These are phyloP conservation scores for Orbicella faveolata DNA, from an alignment of 64 coral and sea anemone genomes.

Conservation along the genomic window DNA sequence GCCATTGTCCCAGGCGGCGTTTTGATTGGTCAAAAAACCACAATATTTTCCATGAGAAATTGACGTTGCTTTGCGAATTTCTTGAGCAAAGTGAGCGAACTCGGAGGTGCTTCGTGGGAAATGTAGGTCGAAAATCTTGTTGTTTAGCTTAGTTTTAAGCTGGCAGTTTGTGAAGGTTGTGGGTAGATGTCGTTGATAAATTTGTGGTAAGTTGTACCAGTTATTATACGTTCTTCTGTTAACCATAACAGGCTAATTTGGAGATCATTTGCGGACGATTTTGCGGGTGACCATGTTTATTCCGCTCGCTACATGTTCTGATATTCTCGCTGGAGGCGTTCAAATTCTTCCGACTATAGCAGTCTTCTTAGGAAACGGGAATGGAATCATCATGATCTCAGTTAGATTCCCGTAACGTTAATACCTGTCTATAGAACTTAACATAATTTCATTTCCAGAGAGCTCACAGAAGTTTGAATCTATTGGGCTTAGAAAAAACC, in stretches of 20 bases:
- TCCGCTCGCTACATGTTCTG: not conserved
- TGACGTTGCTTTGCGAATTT: slow-evolving; percentile 36
- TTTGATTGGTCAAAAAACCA: slow-evolving; percentile 33
- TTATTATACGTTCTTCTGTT: not conserved
- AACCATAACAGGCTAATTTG: slow-evolving; percentile 24
- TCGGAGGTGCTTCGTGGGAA: not conserved
- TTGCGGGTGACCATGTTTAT: slow-evolving; percentile 37
- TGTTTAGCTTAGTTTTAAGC: not conserved
- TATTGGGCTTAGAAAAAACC: not conserved
- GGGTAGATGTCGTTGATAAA: slow-evolving; percentile 9
- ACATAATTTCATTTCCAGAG: no score
- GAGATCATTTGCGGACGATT: slow-evolving; percentile 12
- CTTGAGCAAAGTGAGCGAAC: not conserved
- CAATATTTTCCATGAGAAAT: slow-evolving; percentile 32
- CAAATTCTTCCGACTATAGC: not conserved
- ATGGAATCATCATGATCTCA: not conserved
- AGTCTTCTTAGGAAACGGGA: not conserved
- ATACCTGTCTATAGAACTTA: no score
- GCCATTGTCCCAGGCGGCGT: slow-evolving; percentile 1
- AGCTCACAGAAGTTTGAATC: not conserved
- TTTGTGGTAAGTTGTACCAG: slow-evolving; percentile 21
- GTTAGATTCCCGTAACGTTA: not conserved
- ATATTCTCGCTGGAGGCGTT: not conserved
- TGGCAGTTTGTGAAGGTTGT: not conserved
- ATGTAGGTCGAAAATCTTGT: not conserved